Evolutionary conservation across 2,888 invertebrate species (phyloP).

Genomic region (Chrysolina oricalcia): DNA sequence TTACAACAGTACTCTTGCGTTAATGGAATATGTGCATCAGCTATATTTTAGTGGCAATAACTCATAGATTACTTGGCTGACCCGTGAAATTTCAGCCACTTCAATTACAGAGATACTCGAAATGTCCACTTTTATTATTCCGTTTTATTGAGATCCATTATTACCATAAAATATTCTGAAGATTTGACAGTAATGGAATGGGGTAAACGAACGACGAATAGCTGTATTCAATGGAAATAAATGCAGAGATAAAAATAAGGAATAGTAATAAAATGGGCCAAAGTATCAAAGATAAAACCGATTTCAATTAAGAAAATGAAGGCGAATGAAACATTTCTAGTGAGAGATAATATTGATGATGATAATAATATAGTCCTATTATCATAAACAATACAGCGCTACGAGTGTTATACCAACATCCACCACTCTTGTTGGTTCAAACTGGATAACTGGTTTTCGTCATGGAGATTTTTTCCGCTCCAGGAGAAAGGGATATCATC

Average conservation of each 20-base stretch:
- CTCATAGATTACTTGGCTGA: not conserved
- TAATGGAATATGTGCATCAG: not conserved
- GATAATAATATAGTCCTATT: too few relatives aligned
- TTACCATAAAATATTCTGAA: not conserved
- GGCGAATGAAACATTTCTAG: too few relatives aligned
- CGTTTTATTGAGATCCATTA: constrained; percentile 11
- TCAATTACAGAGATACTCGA: not conserved
- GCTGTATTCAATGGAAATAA: not conserved
- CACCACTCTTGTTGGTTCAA: too few relatives aligned
- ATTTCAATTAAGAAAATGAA: too few relatives aligned
- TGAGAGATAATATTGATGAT: too few relatives aligned
- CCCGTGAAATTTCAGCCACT: constrained; percentile 10
- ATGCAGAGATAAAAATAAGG: not conserved
- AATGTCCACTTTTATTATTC: constrained; percentile 5
- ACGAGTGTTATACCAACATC: too few relatives aligned
- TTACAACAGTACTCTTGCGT: not conserved
- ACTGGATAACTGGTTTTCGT: too few relatives aligned
- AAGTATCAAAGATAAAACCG: too few relatives aligned
- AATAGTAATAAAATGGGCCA: not conserved
- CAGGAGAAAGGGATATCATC: too few relatives aligned
- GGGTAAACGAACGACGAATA: not conserved
- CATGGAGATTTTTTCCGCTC: too few relatives aligned
- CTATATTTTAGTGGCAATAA: constrained; percentile 14
- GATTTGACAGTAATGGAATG: not conserved
- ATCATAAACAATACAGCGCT: too few relatives aligned